Percentiles rank a stretch among this genome's conserved stretches.
Conservation (phyloP, 2,797 vertebrate genomes). For the Hapalemur alaotrensis region DNA sequence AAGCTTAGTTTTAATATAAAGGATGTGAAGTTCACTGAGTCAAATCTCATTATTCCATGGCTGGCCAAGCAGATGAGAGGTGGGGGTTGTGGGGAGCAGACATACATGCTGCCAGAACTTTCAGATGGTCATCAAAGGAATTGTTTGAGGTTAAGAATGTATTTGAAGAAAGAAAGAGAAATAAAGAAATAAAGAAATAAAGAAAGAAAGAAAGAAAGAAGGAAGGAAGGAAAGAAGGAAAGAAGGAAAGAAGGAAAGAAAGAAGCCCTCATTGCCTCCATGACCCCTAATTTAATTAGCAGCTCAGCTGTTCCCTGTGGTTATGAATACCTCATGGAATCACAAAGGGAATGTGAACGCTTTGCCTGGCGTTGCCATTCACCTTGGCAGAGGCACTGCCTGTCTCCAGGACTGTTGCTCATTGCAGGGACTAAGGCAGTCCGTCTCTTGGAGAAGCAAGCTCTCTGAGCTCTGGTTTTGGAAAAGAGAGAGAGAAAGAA, state of each 20-base stretch:
- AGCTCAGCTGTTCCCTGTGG: neutral
- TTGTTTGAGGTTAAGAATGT: neutral
- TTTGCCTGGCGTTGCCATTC: neutral
- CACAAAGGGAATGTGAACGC: neutral
- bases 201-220: neutral
- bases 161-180: neutral
- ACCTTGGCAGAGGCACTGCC: neutral
- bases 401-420: neutral
- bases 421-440: neutral
- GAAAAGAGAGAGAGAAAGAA: neutral
- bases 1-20: neutral
- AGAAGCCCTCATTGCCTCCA: neutral
- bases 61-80: neutral
- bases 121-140: neutral
- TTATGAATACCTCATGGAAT: neutral
- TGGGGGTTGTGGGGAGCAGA: neutral
- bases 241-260: neutral
- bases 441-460: neutral
- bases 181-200: neutral
- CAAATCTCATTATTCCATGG: neutral
- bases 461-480: neutral
- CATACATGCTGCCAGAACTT: neutral
- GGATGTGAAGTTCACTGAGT: neutral
- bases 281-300: neutral
- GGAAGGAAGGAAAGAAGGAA: neutral